phyloP scores from a whole-genome alignment of 2,888 invertebrate genomes.

The Metacarcinus magister region DNA sequence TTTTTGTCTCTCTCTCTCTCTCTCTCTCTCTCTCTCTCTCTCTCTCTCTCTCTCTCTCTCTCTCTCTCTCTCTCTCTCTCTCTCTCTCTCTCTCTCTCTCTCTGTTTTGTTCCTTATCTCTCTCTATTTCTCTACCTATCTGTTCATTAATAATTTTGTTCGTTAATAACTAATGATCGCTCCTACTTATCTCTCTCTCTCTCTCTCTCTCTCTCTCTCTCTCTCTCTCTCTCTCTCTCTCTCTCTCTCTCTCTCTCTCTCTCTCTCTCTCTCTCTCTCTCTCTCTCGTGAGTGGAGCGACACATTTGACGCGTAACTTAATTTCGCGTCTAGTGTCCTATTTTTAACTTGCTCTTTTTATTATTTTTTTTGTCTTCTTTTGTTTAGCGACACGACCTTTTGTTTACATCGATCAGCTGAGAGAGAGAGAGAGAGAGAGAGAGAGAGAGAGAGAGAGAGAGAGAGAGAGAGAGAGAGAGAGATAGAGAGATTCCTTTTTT shows the following conservation, averaged over 20 bases:
- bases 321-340: background rate
- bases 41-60: background rate
- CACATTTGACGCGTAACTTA: background rate
- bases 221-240: background rate
- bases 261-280: background rate
- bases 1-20: too few species aligned
- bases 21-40: too few species aligned
- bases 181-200: background rate
- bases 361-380: background rate
- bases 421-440: slow-evolving; percentile 33
- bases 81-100: slow-evolving; percentile 7
- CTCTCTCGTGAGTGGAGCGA: slow-evolving; percentile 6
- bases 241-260: background rate
- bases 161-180: too few species aligned
- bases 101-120: background rate
- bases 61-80: background rate
- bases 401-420: background rate
- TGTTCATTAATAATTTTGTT: background rate
- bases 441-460: slow-evolving; percentile 14
- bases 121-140: background rate
- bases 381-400: background rate
- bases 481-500: background rate
- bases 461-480: slow-evolving; percentile 6
- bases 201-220: background rate
- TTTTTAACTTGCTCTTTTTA: background rate